Base-by-base conservation (phyloP, 2,797 vertebrate species). In the Chloroceryle amazona region DNA sequence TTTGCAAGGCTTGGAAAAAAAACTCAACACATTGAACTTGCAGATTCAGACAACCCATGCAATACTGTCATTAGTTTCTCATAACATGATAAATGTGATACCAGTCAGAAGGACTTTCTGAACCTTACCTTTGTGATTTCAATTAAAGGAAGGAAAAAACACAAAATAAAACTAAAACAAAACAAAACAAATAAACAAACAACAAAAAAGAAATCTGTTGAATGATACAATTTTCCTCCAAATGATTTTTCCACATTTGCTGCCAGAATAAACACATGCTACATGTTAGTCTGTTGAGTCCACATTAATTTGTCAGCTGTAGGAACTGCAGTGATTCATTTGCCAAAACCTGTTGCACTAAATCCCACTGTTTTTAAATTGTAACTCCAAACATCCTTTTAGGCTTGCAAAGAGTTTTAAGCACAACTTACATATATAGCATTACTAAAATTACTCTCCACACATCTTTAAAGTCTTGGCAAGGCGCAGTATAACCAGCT, bases 201-300 rank as follows among this genome's bases (percentile, higher is more conserved):
- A 49, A 76, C 92, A 87, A 87, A 95, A 89, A 84, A 94, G 79
- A 93, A 97, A 94, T 97, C 86, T 81, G 91, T 98, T 98, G 92
- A 98, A 98, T 97, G 98, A 97, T 96, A 97, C 88, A 93, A 85
- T 95, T 97, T 98, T 97, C 96, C 86, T 97, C 92, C 90, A 98
- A 98, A 98, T 97, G 93, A 98, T 98, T 98, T 98, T 98, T 98
- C 98, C 98, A 97, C 93, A 86, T 98, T 96, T 97, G 75, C 90
- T 98, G 98, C 98, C 98, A 98, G 98, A 98, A 89, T 90, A 98
- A 98, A 98, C 98, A 98, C 97, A 98, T 98, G 98, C 97, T 98
- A 92, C 49, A 80, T 73, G 97, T 98, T 98, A 98, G 97, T 96
- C 96, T 97, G 97, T 94, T 49, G 42, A 91, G 92, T 88, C 96